phyloP scores from a whole-genome alignment of 2,113 vertebrate species.

The Antigone vipio region DNA sequence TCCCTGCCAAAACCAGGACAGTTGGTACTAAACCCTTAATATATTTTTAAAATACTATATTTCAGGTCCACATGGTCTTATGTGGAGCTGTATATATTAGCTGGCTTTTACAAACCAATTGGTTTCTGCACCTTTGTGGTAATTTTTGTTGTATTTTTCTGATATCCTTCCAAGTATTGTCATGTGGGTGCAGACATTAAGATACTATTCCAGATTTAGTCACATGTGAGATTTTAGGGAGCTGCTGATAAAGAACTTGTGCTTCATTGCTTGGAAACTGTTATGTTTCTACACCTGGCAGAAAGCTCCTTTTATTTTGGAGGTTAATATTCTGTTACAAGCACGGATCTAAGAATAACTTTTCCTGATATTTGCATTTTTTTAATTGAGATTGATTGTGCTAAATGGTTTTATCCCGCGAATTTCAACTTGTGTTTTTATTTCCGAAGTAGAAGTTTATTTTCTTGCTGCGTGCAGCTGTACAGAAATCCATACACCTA shows the following conservation, averaged over 20 bases:
- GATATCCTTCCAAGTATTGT: not conserved
- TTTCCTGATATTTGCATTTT: not conserved
- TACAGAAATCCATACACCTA: not conserved
- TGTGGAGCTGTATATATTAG: not conserved
- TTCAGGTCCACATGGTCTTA: not conserved
- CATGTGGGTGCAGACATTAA: not conserved
- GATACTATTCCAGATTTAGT: not conserved
- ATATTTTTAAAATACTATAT: not conserved
- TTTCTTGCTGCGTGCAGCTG: not conserved
- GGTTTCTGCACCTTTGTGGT: not conserved
- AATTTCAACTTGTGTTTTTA: not conserved
- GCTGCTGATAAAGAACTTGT: not conserved
- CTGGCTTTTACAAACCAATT: not conserved
- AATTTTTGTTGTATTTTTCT: not conserved
- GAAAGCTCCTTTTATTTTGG: not conserved
- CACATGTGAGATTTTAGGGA: not conserved
- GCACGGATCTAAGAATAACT: not conserved
- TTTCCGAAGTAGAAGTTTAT: not conserved
- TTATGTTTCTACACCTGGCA: not conserved
- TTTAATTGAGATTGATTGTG: not conserved
- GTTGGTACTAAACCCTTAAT: not conserved
- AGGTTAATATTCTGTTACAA: not conserved
- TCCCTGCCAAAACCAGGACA: no score
- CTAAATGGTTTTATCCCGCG: not conserved
- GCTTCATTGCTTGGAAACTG: not conserved